These are phyloP conservation scores for Halictus rubicundus DNA, from an alignment of 1,140 invertebrate species.

Conservation along the genomic window DNA sequence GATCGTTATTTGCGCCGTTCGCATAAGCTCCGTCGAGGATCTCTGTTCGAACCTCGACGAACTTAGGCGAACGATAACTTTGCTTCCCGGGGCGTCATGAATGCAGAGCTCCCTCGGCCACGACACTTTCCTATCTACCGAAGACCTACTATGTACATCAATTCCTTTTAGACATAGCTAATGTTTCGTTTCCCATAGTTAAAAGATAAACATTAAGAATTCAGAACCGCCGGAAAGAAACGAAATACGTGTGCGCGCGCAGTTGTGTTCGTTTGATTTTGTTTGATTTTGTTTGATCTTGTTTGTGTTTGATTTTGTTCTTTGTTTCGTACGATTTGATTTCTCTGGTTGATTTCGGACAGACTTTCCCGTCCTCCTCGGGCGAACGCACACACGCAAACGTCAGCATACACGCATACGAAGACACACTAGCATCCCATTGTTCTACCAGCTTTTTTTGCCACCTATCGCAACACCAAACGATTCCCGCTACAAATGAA, in stretches of 20 bases:
- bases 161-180: constrained; percentile 74
- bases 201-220: constrained; percentile 58
- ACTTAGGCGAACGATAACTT: neutral
- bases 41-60: neutral
- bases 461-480: constrained; percentile 67
- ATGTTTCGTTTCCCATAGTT: constrained; percentile 53
- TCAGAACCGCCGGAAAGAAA: constrained; percentile 65
- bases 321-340: too few relatives aligned
- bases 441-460: constrained; percentile 65
- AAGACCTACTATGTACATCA: constrained; percentile 73
- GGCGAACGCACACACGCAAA: constrained; percentile 40
- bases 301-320: neutral
- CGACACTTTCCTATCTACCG: constrained; percentile 64
- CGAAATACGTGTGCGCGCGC: constrained; percentile 23
- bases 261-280: constrained; percentile 9
- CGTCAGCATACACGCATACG: constrained; percentile 14
- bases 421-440: constrained; percentile 16
- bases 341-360: too few relatives aligned
- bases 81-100: constrained; percentile 39
- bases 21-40: too few relatives aligned
- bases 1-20: neutral
- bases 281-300: neutral
- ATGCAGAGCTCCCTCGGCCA: constrained; percentile 60
- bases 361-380: too few relatives aligned
- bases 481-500: constrained; percentile 57